A percentile compares a stretch with the other conserved stretches of the same genome.
Conservation (phyloP, 2,113 vertebrate species). For the Malurus melanocephalus region DNA sequence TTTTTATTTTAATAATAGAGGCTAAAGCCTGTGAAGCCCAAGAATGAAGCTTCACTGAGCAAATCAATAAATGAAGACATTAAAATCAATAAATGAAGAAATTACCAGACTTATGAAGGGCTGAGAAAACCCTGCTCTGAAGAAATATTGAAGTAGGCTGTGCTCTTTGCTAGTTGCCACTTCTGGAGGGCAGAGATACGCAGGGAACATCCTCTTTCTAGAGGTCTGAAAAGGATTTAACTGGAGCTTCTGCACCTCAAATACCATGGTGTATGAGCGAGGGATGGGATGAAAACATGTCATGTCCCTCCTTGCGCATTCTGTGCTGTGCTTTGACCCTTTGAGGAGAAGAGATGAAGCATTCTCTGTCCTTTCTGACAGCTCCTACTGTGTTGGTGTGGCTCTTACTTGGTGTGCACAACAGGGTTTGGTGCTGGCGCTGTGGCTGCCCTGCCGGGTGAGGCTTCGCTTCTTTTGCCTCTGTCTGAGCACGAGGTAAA, state of each 20-base stretch:
- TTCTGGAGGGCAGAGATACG: neutral
- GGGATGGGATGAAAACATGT: neutral
- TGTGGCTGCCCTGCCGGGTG: constrained; percentile 82
- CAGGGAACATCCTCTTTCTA: neutral
- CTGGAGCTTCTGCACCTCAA: neutral
- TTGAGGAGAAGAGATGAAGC: neutral
- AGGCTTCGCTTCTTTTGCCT: constrained; percentile 83
- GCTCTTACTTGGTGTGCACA: constrained; percentile 62
- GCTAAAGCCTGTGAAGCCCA: neutral
- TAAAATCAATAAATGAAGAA: constrained; percentile 8
- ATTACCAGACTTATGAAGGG: neutral
- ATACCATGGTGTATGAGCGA: neutral
- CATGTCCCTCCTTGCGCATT: neutral
- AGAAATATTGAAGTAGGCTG: neutral
- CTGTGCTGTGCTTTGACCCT: neutral
- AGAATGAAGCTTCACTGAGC: neutral
- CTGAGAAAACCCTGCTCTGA: neutral
- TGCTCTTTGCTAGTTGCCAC: neutral
- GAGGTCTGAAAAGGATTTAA: neutral
- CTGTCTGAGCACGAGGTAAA: constrained; percentile 88
- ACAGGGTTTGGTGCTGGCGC: constrained; percentile 67
- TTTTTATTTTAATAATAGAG: neutral
- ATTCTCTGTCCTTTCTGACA: neutral
- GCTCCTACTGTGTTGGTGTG: neutral
- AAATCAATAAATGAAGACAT: constrained; percentile 2